Conservation (phyloP, 2,888 invertebrate genomes). For the Mylabris sibirica region DNA sequence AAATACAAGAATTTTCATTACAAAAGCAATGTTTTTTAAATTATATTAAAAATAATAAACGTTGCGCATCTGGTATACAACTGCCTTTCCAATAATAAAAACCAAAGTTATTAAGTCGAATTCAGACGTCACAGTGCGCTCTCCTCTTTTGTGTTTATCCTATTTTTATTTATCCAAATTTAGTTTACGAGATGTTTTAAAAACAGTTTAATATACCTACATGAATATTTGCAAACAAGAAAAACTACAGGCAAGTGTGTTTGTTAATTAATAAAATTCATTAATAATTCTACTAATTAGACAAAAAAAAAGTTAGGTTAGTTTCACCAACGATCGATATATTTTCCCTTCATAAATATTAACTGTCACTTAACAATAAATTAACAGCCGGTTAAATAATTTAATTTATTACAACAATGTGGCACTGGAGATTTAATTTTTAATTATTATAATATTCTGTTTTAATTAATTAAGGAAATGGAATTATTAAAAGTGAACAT, state of each 20-base stretch:
- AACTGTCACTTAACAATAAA: background rate
- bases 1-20: background rate
- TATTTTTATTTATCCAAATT: conserved; percentile 11
- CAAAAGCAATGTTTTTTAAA: background rate
- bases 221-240: background rate
- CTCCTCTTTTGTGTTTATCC: background rate
- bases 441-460: background rate
- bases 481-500: background rate
- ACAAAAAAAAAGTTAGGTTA: background rate
- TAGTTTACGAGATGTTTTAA: background rate
- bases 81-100: background rate
- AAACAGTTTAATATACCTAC: background rate
- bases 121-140: background rate
- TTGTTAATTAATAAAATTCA: background rate
- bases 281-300: background rate
- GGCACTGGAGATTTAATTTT: background rate
- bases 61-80: background rate
- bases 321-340: background rate
- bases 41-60: background rate
- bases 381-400: background rate
- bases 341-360: background rate
- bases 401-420: background rate
- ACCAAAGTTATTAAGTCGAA: background rate
- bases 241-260: background rate
- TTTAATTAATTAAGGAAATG: background rate